phyloP scores from a whole-genome alignment of 2,888 invertebrate genomes.

The Xanthia togata region DNA sequence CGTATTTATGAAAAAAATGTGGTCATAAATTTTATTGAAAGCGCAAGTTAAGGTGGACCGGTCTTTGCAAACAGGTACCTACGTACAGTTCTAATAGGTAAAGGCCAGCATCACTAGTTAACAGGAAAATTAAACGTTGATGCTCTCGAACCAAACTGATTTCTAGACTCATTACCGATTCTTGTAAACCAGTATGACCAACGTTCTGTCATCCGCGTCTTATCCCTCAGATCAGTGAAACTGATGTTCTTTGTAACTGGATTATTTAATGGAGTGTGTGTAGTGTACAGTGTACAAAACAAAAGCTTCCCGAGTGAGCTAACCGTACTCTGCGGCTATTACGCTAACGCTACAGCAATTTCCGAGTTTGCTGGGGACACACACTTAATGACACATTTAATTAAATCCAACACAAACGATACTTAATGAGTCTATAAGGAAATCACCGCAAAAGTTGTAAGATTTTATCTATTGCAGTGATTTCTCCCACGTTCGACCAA shows the following conservation, averaged over 20 bases:
- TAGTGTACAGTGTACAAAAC: constrained; percentile 15
- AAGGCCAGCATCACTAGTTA: constrained; percentile 1
- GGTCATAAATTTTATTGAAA: constrained; percentile 36
- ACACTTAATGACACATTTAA: constrained; percentile 35
- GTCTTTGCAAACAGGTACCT: constrained; percentile 24
- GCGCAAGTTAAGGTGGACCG: constrained; percentile 45
- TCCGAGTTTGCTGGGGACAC: constrained; percentile 32
- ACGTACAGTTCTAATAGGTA: constrained; percentile 4
- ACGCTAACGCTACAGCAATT: constrained; percentile 31
- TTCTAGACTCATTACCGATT: constrained; percentile 12
- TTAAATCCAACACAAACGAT: constrained; percentile 38
- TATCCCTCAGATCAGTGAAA: constrained; percentile 3
- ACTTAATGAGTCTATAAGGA: constrained; percentile 51
- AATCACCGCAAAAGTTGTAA: constrained; percentile 58
- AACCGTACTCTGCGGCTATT: constrained; percentile 8
- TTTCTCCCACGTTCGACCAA: constrained; percentile 77
- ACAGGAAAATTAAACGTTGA: constrained; percentile 20
- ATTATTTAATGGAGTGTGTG: constrained; percentile 7
- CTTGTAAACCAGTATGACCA: constrained; percentile 7
- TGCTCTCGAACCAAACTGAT: constrained; percentile 2
- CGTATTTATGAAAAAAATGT: constrained; percentile 2
- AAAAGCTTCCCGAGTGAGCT: constrained; percentile 23
- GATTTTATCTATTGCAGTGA: constrained; percentile 66
- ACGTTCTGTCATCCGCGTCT: not conserved
- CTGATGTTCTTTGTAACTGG: constrained; percentile 11